Percentiles rank a stretch among this genome's conserved stretches.
Evolutionary conservation across 2,113 vertebrate species (phyloP).

Genomic region (Erythrolamprus reginae): DNA sequence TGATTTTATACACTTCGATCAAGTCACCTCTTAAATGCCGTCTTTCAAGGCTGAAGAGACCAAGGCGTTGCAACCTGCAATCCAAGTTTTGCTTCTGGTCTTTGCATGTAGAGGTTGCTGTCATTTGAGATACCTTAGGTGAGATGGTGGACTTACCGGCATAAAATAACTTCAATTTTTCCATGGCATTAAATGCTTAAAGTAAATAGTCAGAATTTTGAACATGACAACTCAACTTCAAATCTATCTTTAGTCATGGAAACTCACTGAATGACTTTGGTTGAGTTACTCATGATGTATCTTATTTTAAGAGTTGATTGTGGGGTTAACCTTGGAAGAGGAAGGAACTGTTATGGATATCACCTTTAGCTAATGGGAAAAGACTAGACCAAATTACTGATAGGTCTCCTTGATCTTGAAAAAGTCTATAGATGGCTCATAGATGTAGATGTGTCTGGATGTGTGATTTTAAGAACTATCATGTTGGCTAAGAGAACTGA

Average conservation of each 20-base stretch:
- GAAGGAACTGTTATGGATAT: not conserved
- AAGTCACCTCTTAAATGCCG: no score
- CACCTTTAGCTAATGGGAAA: not conserved
- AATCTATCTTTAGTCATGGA: not conserved
- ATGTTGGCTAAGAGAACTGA: not conserved
- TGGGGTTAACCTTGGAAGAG: not conserved
- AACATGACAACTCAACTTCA: not conserved
- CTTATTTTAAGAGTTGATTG: not conserved
- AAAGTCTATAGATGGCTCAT: not conserved
- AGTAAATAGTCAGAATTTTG: not conserved
- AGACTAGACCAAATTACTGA: not conserved
- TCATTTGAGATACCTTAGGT: not conserved
- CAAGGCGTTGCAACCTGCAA: no score
- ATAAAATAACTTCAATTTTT: not conserved
- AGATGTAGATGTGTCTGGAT: not conserved
- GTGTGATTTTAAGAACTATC: not conserved
- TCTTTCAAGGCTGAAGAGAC: no score
- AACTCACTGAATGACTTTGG: not conserved
- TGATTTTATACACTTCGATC: no score
- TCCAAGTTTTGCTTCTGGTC: not conserved
- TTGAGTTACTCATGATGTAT: not conserved
- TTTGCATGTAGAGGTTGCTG: not conserved
- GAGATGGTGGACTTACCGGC: not conserved
- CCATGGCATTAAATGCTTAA: not conserved
- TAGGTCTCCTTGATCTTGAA: not conserved